A percentile compares a stretch with the other conserved stretches of the same genome.
Conservation (phyloP, 2,797 vertebrate genomes). For the Zenarchopterus dispar region DNA sequence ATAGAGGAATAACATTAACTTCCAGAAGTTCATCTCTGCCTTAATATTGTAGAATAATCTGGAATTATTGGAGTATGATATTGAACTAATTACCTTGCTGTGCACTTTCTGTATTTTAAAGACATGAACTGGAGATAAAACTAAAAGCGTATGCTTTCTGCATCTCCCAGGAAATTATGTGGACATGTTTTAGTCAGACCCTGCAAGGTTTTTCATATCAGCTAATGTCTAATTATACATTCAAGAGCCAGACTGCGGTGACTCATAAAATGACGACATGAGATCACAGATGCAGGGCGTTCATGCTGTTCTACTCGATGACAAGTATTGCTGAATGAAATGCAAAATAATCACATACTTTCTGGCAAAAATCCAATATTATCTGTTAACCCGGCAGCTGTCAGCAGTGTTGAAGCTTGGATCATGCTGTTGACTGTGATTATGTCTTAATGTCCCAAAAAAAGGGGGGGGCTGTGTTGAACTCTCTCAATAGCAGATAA, state of each 20-base stretch:
- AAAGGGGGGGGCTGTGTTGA: constrained; percentile 23
- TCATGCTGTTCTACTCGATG: neutral
- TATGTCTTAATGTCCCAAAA: constrained; percentile 35
- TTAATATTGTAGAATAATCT: neutral
- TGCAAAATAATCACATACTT: constrained; percentile 16
- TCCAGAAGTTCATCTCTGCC: neutral
- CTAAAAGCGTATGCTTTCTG: constrained; percentile 11
- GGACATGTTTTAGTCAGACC: constrained; percentile 23
- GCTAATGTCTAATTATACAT: constrained; percentile 12
- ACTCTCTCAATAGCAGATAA: constrained; percentile 31
- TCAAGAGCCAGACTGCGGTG: neutral
- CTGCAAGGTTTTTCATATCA: constrained; percentile 6
- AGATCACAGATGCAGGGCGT: neutral
- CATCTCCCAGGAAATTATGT: constrained; percentile 3
- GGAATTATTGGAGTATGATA: neutral
- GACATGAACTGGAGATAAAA: constrained; percentile 6
- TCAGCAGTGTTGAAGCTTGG: constrained; percentile 2
- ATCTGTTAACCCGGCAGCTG: constrained; percentile 29
- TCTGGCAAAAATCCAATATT: constrained; percentile 12
- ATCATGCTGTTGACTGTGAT: constrained; percentile 15
- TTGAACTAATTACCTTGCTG: constrained; percentile 15
- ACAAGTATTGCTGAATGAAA: constrained; percentile 9
- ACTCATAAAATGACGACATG: constrained; percentile 1
- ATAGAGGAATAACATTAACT: constrained; percentile 6
- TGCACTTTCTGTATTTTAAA: neutral